Base-by-base conservation (phyloP, 2,797 vertebrate species). In the Sebastes paucispinis region DNA sequence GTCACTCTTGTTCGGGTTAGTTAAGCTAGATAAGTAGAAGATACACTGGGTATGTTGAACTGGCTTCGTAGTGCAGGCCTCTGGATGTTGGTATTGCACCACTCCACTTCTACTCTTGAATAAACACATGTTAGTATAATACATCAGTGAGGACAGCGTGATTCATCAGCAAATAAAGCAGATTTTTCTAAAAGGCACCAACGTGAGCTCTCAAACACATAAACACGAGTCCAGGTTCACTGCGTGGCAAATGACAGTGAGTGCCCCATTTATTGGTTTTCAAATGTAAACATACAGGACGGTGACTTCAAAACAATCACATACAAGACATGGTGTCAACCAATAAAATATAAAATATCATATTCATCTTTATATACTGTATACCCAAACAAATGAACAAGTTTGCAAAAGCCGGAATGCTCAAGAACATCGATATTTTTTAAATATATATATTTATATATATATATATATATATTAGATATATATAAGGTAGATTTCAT, bases 261-360 rank as follows among this genome's bases (percentile, higher is more conserved):
- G 79, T 80, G 88, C 73, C 80, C 80, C 60, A 81, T 96, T 96
- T 96, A 95, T 96, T 94, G 60, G 81, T 93, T 90, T 87, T 90
- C 71, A 92, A 93, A 95, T 94, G 94, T 95, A 96, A 96, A 96
- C 94, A 93, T 92, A 94, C 94, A 93, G 92, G 93, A 96, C 94
- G 65, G 92, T 93, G 95, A 96, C 92, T 89, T 90, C 82, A 84
- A 94, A 95, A 94, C 94, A 90, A 94, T 92, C 91, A 94, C 94
- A 92, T 89, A 94, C 92, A 88, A 89, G 89, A 95, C 94, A 93
- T 86, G 80, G 87, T 91, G 88, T 91, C 91, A 92, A 93, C 91
- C 92, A 92, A 94, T 91, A 88, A 91, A 90, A 93, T 91, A 91
- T 59, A 93, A 94, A 92, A 93, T 88, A 94, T 88, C 77, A 87